Evolutionary conservation across 2,797 vertebrate species (phyloP), one percentile per base, ranked within the genome.

Genomic region (Vespertilio murinus): DNA sequence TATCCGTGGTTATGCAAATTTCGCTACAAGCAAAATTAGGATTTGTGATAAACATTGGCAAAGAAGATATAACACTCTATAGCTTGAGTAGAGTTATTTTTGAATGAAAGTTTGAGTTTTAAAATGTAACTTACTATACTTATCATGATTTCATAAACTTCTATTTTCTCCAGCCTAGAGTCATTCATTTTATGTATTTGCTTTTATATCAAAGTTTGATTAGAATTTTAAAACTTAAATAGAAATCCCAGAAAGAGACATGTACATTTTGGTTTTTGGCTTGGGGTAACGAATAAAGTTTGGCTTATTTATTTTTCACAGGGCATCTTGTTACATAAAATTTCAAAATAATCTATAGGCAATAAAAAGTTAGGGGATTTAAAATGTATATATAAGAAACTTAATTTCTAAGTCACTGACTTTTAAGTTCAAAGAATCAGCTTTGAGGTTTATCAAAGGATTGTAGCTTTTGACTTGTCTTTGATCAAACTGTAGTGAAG

Each of bases 381-480:
- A 20, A 49, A 77, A 35, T 74, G 33, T 54, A 77, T 77, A 70
- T 8, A 25, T 17, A 54, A 30, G 0, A 33, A 56, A 92, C 38
- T 93, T 78, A 25, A 83, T 52, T 91, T 75, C 67, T 17, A 65
- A 95, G 82, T 83, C 75, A 87, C 71, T 78, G 61, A 81, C 35
- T 95, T 65, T 92, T 91, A 33, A 92, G 59, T 95, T 96, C 71
- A 89, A 90, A 92, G 85, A 11, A 38, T 38, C 7, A 87, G 25
- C 94, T 96, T 95, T 92, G 88, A 96, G 82, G 40, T 90, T 96
- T 80, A 93, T 97, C 92, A 94, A 96, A 97, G 86, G 42, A 54
- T 8, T 20, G 4, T 18, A 78, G 85, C 35, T 54, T 93, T 95
- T 80, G 74, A 86, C 52, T 81, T 61, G 73, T 47, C 82, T 96